A percentile compares a stretch with the other conserved stretches of the same genome.
These are phyloP conservation scores for Drosophila kambysellisi DNA, from an alignment of 2,888 invertebrate species.

Conservation along the genomic window DNA sequence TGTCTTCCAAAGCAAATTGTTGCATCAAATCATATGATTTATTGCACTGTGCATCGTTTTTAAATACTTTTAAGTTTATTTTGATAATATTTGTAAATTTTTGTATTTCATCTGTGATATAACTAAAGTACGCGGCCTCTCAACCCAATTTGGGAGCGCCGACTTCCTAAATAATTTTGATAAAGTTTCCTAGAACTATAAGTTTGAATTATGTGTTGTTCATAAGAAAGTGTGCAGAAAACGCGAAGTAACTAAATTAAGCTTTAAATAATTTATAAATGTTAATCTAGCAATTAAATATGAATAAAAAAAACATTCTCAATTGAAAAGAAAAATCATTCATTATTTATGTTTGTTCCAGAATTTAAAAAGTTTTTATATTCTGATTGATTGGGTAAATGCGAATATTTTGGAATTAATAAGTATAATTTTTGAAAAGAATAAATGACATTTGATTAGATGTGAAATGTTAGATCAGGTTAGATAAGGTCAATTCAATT, in stretches of 20 bases:
- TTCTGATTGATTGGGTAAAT: not conserved
- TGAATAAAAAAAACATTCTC: constrained; percentile 39
- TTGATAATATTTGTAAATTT: constrained; percentile 59
- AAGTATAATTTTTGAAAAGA: not conserved
- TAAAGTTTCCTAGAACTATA: constrained; percentile 55
- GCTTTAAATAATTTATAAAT: constrained; percentile 78
- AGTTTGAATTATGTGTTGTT: constrained; percentile 13
- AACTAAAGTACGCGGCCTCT: constrained; percentile 60
- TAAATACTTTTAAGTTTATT: constrained; percentile 56
- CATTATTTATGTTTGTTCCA: not conserved
- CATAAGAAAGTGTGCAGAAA: constrained; percentile 8
- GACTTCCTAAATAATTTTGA: constrained; percentile 51
- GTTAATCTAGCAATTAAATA: constrained; percentile 63
- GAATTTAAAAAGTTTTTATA: too few species aligned
- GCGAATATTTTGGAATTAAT: not conserved
- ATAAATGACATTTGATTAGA: not conserved
- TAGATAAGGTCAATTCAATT: not conserved
- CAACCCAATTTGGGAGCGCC: constrained; percentile 34
- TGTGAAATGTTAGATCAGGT: not conserved
- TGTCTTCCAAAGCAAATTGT: constrained; percentile 80
- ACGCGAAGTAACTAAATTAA: constrained; percentile 57
- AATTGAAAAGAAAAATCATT: constrained; percentile 17
- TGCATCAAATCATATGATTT: constrained; percentile 41
- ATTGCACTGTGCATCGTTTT: constrained; percentile 59
- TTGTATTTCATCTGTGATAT: constrained; percentile 77